Evolutionary conservation across 2,113 vertebrate species (phyloP).

Genomic region (Capreolus pygargus): DNA sequence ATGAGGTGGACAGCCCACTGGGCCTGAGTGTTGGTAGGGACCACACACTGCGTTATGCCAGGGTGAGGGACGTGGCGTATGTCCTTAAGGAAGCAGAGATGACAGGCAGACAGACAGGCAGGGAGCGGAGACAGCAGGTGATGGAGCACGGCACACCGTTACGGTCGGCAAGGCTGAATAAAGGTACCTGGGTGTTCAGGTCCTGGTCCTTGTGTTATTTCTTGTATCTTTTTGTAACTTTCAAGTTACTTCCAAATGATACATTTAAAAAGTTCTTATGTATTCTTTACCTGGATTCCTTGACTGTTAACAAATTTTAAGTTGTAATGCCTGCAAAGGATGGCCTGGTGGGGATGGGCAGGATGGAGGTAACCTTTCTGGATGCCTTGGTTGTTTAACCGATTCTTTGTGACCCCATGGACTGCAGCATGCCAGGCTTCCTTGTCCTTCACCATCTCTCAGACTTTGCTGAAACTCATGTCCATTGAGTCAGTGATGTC

Average conservation of each 20-base stretch:
- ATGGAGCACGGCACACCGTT: background rate
- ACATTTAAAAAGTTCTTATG: background rate
- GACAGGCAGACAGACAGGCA: background rate
- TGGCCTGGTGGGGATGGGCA: background rate
- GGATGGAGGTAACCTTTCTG: background rate
- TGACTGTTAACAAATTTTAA: background rate
- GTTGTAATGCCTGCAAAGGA: background rate
- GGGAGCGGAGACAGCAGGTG: background rate
- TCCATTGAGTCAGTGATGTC: background rate
- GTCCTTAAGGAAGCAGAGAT: background rate
- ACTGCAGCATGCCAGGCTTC: background rate
- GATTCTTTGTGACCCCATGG: background rate
- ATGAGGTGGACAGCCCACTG: background rate
- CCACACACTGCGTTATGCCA: background rate
- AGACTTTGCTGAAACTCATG: background rate
- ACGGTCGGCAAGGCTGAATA: background rate
- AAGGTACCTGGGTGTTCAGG: background rate
- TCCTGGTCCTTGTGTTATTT: background rate
- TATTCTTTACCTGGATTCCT: background rate
- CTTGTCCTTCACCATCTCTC: background rate
- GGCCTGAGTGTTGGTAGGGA: background rate
- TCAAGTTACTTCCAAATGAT: constrained; percentile 10
- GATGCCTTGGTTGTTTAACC: background rate
- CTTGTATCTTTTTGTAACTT: background rate
- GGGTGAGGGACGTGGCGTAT: background rate